Evolutionary conservation across 1,140 invertebrate genomes (phyloP), one percentile per base, ranked within the genome.

Genomic region (Zaprionus ornatus): DNA sequence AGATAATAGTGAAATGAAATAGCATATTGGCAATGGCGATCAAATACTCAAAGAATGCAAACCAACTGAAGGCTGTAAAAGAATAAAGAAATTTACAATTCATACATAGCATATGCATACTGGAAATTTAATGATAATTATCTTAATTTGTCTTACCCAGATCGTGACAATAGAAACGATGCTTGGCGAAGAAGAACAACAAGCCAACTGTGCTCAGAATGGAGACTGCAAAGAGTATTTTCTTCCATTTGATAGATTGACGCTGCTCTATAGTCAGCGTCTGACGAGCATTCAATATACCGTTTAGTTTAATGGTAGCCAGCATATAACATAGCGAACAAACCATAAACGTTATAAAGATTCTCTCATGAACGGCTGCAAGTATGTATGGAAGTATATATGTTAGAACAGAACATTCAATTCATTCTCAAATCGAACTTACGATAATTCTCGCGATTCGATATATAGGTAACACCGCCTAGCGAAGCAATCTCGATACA

Each of bases 391-490:
- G 13, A 10, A 4, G n/a, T 15, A n/a, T 1, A 32, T 1, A 1
- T 25, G 12, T 32, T 42, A 45, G 1, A 45, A 32, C 15, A 9
- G 57, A 19, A 48, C 37, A 27, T n/a, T 29, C 2, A 35, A 35
- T n/a, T 9, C 15, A 45, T 45, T 25, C 0, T 54, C n/a, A 61
- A 29, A 52, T 10, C 4, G 15, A 10, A 23, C 97, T 96, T 94
- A 98, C 98, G 97, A 94, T 98, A 98, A 93, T 98, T 98, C 94
- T 98, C 97, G 91, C 95, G 95, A 93, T 98, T 98, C 35, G 97
- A 98, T 91, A 98, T 97, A 93, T 98, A 98, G 15, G 97, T 98
- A 15, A 98, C 97, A 54, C 97, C 97, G 80, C 96, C 96, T 12
- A 98, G 94, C 42, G 97, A 95, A 59, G 95, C 95, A 71, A 98